Percentiles rank a stretch among this genome's conserved stretches.
Conservation (phyloP, 64 coral and sea anemone species). For the Catalaphyllia jardinei region DNA sequence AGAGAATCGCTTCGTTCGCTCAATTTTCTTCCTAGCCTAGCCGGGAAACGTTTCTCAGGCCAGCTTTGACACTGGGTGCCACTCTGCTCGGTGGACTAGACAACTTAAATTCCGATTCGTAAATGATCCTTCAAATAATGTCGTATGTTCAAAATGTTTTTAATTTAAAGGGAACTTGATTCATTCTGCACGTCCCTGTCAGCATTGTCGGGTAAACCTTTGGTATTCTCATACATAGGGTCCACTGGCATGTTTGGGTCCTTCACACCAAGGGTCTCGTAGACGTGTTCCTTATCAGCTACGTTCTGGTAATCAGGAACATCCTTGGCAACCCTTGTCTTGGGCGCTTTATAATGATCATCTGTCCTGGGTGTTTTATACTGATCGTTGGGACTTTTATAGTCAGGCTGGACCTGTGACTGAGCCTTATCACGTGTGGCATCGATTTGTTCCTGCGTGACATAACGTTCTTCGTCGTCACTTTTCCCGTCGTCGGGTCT, state of each 20-base stretch:
- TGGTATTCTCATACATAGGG: constrained; percentile 24
- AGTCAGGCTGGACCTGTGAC: neutral
- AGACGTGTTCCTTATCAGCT: neutral
- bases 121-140: too few species aligned
- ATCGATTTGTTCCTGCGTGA: constrained; percentile 24
- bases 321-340: neutral
- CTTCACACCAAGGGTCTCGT: neutral
- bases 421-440: neutral
- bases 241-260: too few species aligned
- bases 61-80: too few species aligned
- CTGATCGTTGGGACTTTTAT: neutral
- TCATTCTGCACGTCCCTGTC: neutral
- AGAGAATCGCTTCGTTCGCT: too few species aligned
- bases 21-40: too few species aligned
- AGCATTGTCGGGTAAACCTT: neutral
- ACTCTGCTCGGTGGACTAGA: too few species aligned
- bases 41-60: too few species aligned
- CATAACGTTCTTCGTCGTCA: neutral
- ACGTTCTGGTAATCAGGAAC: neutral
- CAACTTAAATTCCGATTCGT: too few species aligned
- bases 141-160: too few species aligned
- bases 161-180: neutral
- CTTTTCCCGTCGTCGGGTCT: neutral
- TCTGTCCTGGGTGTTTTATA: neutral
- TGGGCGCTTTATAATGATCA: neutral